Evolutionary conservation across 23 tunicate species (phyloP), one percentile per base, ranked within the genome.

Genomic region (Oikopleura dioica): DNA sequence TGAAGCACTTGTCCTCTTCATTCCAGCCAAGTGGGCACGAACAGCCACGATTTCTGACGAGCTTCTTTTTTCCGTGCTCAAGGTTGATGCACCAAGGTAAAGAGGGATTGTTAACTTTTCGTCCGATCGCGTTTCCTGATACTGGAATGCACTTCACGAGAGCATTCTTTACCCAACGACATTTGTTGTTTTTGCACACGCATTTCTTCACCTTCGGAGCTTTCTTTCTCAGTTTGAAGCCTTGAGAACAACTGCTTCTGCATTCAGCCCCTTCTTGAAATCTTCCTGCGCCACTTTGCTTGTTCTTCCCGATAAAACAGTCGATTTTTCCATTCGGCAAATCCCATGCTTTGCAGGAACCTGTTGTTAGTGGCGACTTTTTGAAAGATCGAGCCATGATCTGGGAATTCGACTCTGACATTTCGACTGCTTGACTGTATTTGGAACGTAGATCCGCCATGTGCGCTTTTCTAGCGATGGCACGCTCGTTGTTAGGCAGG

Each of bases 21-120:
- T 23, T 12, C 72, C 72, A 63, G 2, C 72, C 72, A 5, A 63
- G 72, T 31, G 72, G 72, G 33, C 72, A 63, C 32, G 72, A 2
- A 28, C 72, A 63, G 2, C 26, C 26, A 2, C 33, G 29, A 63
- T 63, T 63, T 63, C 72, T 63, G 33, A 63, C 72, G 4, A 63
- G 2, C 33, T 63, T 63, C 33, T 63, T 63, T 63, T 63, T 63
- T 23, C 72, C 72, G 33, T 63, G 16, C 26, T 24, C 30, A 28
- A 63, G 2, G 33, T 2, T 2, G 2, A 63, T 31, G 26, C 72
- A 63, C 72, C 72, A 63, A 31, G 72, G 72, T 16, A 63, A 31
- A 63, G 33, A 2, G 2, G 16, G 4, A 12, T 63, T 28, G 33
- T 23, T 16, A 44, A 9, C 16, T 44, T 44, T 9, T 44, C 55